Evolutionary conservation across 2,113 vertebrate species (phyloP), one percentile per base, ranked within the genome.

Genomic region (Clarias batrachus): DNA sequence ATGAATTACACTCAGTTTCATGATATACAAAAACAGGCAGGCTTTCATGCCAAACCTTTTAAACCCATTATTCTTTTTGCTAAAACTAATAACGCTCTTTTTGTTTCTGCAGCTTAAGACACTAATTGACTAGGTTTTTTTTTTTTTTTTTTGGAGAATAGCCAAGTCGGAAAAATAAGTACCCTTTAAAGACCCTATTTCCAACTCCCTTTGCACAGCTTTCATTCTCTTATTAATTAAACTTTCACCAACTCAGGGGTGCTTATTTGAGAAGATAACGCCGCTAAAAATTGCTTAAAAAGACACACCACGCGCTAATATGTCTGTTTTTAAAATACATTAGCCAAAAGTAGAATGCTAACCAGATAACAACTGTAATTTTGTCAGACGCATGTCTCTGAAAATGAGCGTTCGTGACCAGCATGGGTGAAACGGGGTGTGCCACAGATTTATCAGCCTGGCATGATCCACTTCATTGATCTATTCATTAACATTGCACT

Each of bases 191-290:
- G 93, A 94, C 93, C 92, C 90, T 91, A 93, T 92, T 95, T 94
- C 94, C 48, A 79, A 52, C 93, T 91, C 93, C 91, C 93, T 92
- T 93, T 94, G 91, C 89, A 70, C 89, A 91, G 91, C 93, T 94
- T 95, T 93, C 95, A 94, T 93, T 94, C 93, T 92, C 93, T 94
- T 95, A 95, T 95, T 96, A 95, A 95, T 95, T 95, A 95, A 95
- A 96, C 94, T 94, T 94, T 94, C 93, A 93, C 93, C 93, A 95
- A 95, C 92, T 95, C 92, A 90, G 92, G 89, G 90, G 68, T 93
- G 94, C 94, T 95, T 94, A 93, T 94, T 94, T 88, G 86, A 94
- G 94, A 95, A 93, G 93, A 94, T 93, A 94, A 93, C 92, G 85
- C 90, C 92, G 89, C 90, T 86, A 93, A 92, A 93, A 94, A 92